A percentile compares a stretch with the other conserved stretches of the same genome.
Conservation (phyloP, 2,888 invertebrate genomes). For the Antheraea yamamai region DNA sequence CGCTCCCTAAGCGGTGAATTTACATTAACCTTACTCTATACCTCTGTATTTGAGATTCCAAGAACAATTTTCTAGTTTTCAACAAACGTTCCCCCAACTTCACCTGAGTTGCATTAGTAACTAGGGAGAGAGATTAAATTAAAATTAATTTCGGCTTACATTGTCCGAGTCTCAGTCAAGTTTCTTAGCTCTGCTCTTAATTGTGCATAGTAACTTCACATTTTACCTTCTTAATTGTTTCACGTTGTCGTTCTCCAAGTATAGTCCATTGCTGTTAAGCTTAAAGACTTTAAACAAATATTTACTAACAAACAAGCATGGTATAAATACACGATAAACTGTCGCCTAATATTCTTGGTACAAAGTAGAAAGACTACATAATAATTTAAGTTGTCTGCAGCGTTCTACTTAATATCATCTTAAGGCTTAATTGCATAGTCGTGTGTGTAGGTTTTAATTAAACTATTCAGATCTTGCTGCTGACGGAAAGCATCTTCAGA, state of each 20-base stretch:
- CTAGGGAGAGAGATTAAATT: conserved; percentile 44
- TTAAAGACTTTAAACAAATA: not conserved
- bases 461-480: conserved; percentile 37
- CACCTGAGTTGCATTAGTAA: conserved; percentile 23
- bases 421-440: conserved; percentile 25
- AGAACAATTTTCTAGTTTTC: conserved; percentile 9
- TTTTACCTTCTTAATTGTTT: conserved; percentile 38
- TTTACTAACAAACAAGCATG: not conserved
- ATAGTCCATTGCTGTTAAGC: conserved; percentile 11
- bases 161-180: conserved; percentile 38
- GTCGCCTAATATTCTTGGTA: not conserved
- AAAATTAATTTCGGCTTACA: conserved; percentile 49
- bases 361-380: conserved; percentile 26
- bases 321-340: not conserved
- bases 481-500: conserved; percentile 33
- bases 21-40: not conserved
- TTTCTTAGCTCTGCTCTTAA: conserved; percentile 26
- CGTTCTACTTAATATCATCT: conserved; percentile 35
- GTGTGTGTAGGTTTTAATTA: conserved; percentile 34
- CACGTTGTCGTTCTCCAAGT: not conserved
- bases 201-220: conserved; percentile 32
- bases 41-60: conserved; percentile 22
- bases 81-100: conserved; percentile 18
- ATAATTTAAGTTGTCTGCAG: conserved; percentile 32
- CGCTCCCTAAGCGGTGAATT: not conserved